Percentiles rank a stretch among this genome's conserved stretches.
phyloP scores from a whole-genome alignment of 1,140 invertebrate species.

The Probaryconus sp. region DNA sequence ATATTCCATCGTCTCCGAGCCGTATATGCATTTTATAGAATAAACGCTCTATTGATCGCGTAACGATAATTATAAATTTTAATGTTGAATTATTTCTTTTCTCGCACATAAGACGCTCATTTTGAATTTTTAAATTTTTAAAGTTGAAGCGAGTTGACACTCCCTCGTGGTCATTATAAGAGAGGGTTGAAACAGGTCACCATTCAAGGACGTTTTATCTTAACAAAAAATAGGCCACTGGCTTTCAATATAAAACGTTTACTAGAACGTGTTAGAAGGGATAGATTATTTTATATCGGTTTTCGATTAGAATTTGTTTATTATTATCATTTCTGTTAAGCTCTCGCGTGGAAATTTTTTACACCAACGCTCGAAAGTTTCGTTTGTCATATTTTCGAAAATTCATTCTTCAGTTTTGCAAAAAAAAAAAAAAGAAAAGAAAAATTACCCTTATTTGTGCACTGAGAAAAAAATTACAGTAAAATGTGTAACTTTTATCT shows the following conservation, averaged over 20 bases:
- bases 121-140: conserved; percentile 49
- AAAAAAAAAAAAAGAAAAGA: no score
- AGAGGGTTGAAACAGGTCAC: conserved; percentile 41
- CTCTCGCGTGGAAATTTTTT: no score
- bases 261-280: conserved; percentile 29
- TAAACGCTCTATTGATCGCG: conserved; percentile 21
- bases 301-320: no score
- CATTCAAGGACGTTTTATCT: conserved; percentile 50
- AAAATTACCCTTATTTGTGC: no score
- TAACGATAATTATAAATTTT: conserved; percentile 42
- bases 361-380: no score
- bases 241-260: conserved; percentile 14
- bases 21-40: conserved; percentile 12
- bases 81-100: background rate
- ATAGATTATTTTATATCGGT: background rate
- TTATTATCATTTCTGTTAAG: no score
- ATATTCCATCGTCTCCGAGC: conserved; percentile 13
- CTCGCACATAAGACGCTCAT: conserved; percentile 19
- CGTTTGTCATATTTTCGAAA: no score
- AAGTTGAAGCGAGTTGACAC: conserved; percentile 22
- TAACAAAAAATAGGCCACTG: conserved; percentile 37
- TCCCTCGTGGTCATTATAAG: conserved; percentile 33
- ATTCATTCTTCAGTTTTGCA: no score
- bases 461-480: no score
- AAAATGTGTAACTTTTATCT: no score